Evolutionary conservation across 2,888 invertebrate genomes (phyloP).

Genomic region (Cryptophagus acutangulus): DNA sequence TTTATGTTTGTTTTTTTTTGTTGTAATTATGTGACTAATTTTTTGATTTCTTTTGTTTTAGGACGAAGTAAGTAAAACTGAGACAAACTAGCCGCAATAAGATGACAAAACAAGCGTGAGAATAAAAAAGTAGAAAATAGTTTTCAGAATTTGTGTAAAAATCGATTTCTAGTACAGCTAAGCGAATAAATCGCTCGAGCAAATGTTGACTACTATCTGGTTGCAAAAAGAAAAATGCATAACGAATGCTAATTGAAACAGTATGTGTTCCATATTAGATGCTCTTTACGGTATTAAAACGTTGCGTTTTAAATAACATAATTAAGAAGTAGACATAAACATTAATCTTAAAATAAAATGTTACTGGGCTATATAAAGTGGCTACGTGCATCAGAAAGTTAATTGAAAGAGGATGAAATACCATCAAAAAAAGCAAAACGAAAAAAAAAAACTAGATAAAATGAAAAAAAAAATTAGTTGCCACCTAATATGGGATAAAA

Average conservation of each 20-base stretch:
- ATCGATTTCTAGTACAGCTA: not conserved
- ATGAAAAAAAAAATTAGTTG: too few species aligned
- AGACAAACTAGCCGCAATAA: slow-evolving; percentile 9
- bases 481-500: too few species aligned
- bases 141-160: not conserved
- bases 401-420: not conserved
- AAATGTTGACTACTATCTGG: too few species aligned
- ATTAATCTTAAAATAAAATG: slow-evolving; percentile 26
- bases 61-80: slow-evolving; percentile 48
- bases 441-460: too few species aligned
- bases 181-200: too few species aligned
- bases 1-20: slow-evolving; percentile 21
- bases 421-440: too few species aligned
- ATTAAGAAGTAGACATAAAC: slow-evolving; percentile 38
- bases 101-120: slow-evolving; percentile 12
- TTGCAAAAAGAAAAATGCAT: not conserved
- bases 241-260: slow-evolving; percentile 25
- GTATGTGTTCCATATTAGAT: slow-evolving; percentile 26
- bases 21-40: slow-evolving; percentile 37
- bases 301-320: slow-evolving; percentile 28
- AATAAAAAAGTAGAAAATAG: slow-evolving; percentile 7
- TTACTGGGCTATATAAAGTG: not conserved
- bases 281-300: slow-evolving; percentile 23
- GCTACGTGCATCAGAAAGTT: slow-evolving; percentile 3
- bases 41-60: slow-evolving; percentile 47